These are phyloP conservation scores for Schizopygopsis malacanthus DNA, from an alignment of 2,797 vertebrate genomes.

Conservation along the genomic window DNA sequence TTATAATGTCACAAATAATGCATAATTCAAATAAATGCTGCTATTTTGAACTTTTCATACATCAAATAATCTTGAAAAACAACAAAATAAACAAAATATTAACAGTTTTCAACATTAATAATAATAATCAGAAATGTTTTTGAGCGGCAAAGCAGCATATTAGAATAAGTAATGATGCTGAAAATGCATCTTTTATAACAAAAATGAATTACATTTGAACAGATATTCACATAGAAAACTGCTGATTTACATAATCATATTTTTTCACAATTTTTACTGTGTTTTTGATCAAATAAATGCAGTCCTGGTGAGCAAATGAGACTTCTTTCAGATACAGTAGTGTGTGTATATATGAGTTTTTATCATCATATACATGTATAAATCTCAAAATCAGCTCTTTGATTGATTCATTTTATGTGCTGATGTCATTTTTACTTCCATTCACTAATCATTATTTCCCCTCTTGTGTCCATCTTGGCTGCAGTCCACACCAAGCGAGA, in stretches of 20 bases:
- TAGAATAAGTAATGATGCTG: neutral
- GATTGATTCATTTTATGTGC: neutral
- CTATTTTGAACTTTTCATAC: too few species aligned
- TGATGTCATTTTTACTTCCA: neutral
- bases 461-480: slow-evolving; percentile 39
- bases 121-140: too few species aligned
- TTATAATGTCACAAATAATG: too few species aligned
- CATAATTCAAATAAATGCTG: too few species aligned
- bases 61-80: too few species aligned
- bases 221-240: neutral
- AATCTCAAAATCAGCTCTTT: neutral
- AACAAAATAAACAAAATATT: too few species aligned
- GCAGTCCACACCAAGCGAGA: slow-evolving; percentile 45
- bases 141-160: too few species aligned
- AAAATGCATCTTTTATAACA: neutral
- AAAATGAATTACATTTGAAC: neutral
- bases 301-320: neutral
- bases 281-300: neutral
- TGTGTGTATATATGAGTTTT: neutral
- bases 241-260: neutral
- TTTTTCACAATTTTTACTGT: neutral
- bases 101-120: too few species aligned
- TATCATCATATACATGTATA: neutral
- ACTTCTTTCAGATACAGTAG: neutral
- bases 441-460: slow-evolving; percentile 28